Conservation (phyloP, 2,113 vertebrate genomes). For the Notiomystis cincta region DNA sequence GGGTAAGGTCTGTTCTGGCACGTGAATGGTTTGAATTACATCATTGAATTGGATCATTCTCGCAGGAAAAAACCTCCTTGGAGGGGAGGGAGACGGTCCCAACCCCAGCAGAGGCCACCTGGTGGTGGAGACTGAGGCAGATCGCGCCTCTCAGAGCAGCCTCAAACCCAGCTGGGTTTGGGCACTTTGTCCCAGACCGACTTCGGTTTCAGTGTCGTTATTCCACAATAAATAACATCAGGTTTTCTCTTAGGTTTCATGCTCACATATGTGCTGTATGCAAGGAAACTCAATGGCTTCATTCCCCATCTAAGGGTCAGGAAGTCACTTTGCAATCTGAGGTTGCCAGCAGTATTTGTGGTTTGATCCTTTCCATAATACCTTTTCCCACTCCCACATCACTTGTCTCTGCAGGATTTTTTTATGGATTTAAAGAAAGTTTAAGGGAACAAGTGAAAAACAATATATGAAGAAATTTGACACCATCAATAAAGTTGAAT, state of each 20-base stretch:
- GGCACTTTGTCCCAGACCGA: neutral
- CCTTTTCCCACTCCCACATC: accelerated
- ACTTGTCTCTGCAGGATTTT: neutral
- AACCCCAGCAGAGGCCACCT: neutral
- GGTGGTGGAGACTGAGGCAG: neutral
- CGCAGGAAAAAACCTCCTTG: neutral
- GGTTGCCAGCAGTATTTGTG: neutral
- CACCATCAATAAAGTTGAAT: neutral
- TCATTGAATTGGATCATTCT: neutral
- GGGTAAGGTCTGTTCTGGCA: neutral
- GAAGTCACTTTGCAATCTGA: neutral
- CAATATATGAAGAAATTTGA: neutral
- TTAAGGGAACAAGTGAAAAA: neutral
- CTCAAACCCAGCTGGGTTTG: neutral
- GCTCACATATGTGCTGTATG: accelerated
- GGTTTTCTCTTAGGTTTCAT: neutral
- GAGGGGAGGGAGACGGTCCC: neutral
- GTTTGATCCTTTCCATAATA: neutral
- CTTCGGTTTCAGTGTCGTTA: neutral
- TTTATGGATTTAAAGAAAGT: neutral
- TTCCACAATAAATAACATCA: neutral
- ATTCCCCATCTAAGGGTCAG: neutral
- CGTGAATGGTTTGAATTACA: neutral
- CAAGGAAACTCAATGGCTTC: neutral
- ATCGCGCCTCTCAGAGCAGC: neutral